phyloP scores from a whole-genome alignment of 2,797 vertebrate species.

The Syngnathus acus region DNA sequence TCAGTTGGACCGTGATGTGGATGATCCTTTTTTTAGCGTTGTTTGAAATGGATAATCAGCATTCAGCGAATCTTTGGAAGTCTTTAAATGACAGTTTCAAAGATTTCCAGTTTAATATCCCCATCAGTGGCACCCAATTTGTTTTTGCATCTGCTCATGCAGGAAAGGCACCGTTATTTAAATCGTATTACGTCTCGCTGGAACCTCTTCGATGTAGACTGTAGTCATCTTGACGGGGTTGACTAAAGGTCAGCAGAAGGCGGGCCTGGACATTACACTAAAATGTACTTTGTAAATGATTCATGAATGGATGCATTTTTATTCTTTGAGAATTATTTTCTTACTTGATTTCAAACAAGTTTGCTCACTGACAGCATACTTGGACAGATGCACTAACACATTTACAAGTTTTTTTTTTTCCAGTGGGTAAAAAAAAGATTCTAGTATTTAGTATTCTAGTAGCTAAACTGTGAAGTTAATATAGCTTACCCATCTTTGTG shows the following conservation, averaged over 20 bases:
- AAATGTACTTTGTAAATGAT: not conserved
- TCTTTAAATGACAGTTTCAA: conserved; percentile 17
- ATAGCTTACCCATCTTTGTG: no score
- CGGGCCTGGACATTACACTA: not conserved
- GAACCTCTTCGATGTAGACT: not conserved
- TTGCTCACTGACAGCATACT: no score
- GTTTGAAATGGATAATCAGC: conserved; percentile 22
- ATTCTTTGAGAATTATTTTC: not conserved
- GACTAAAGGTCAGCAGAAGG: not conserved
- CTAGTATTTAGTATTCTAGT: no score
- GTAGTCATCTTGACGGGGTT: not conserved
- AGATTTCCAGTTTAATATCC: conserved; percentile 12
- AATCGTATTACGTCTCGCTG: conserved; percentile 1
- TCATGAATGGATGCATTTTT: not conserved
- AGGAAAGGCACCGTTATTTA: conserved; percentile 6
- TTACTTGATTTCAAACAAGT: not conserved
- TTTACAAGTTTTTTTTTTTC: no score
- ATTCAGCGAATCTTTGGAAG: conserved; percentile 16
- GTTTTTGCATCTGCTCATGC: conserved; percentile 6
- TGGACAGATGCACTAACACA: no score
- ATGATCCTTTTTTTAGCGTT: not conserved
- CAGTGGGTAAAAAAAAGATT: no score
- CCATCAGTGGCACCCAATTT: conserved; percentile 7
- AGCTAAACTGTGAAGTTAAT: no score
- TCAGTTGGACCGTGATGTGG: conserved; percentile 30